Evolutionary conservation across 2,797 vertebrate genomes (phyloP).

Genomic region (Labeo calbasu): DNA sequence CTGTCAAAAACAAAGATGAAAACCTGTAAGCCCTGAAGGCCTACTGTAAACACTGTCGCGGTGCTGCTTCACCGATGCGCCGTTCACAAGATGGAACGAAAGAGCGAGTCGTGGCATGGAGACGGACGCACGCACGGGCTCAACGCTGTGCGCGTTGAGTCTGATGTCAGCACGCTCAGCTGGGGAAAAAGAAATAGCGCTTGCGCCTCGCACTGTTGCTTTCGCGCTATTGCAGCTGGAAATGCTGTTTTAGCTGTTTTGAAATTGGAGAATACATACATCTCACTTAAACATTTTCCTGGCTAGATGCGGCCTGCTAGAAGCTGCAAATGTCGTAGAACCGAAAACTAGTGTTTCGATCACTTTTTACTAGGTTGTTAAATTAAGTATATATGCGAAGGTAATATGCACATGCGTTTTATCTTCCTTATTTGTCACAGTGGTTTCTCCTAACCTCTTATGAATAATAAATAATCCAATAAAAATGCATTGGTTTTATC

Average conservation of each 20-base stretch:
- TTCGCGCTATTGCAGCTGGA: conserved; percentile 60
- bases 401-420: not conserved
- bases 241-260: not conserved
- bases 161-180: conserved; percentile 81
- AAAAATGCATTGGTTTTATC: not conserved
- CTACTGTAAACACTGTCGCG: conserved; percentile 64
- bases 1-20: conserved; percentile 61
- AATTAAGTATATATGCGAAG: not conserved
- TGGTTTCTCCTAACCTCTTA: not conserved
- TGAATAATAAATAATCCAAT: not conserved
- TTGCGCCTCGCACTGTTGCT: conserved; percentile 65
- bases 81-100: conserved; percentile 81
- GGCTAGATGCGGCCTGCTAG: not conserved
- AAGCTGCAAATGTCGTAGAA: not conserved
- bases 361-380: not conserved
- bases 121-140: conserved; percentile 75
- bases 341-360: not conserved
- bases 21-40: conserved; percentile 59
- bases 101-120: conserved; percentile 82
- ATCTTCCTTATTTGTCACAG: not conserved
- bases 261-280: not conserved
- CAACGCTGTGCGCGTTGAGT: conserved; percentile 74
- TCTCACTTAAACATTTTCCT: not conserved
- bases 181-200: conserved; percentile 46
- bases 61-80: conserved; percentile 63